These are phyloP conservation scores for Brachylomia viminalis DNA, from an alignment of 2,888 invertebrate species.

Conservation along the genomic window DNA sequence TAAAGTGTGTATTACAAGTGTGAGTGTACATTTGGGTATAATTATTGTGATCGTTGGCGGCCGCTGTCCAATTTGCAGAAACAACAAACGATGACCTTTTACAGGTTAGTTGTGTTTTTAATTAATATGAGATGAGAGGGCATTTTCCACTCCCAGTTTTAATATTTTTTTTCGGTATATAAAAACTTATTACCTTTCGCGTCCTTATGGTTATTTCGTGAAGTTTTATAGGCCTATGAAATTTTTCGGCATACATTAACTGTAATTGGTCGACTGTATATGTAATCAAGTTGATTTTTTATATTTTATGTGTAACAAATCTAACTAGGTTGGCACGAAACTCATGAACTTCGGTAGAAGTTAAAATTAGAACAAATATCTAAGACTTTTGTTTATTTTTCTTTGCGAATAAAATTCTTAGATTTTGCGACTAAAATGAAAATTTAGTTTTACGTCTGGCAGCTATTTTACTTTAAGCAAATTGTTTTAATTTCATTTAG, in stretches of 20 bases:
- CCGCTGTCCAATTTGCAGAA: constrained; percentile 79
- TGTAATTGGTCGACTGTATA: constrained; percentile 49
- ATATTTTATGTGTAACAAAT: constrained; percentile 60
- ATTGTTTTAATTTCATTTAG: constrained; percentile 53
- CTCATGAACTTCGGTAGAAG: constrained; percentile 3
- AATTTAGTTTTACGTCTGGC: constrained; percentile 32
- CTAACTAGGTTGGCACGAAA: constrained; percentile 15
- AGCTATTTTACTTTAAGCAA: constrained; percentile 41
- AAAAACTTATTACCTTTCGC: constrained; percentile 62
- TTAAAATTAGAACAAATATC: constrained; percentile 12
- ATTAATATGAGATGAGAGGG: constrained; percentile 76
- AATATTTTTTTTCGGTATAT: constrained; percentile 46
- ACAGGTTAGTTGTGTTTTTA: constrained; percentile 88
- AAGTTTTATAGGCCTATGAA: constrained; percentile 61
- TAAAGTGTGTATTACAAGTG: constrained; percentile 72
- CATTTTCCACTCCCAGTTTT: constrained; percentile 37
- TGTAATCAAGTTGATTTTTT: constrained; percentile 60
- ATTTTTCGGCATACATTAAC: constrained; percentile 52
- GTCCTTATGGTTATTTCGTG: constrained; percentile 49
- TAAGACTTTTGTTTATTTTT: constrained; percentile 2
- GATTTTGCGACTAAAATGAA: constrained; percentile 10
- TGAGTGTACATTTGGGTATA: constrained; percentile 72
- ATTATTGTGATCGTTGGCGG: constrained; percentile 74
- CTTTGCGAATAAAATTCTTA: constrained; percentile 7
- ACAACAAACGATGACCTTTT: constrained; percentile 84